Base-by-base conservation (phyloP, 2,888 invertebrate species). In the Perizoma flavofasciatum region DNA sequence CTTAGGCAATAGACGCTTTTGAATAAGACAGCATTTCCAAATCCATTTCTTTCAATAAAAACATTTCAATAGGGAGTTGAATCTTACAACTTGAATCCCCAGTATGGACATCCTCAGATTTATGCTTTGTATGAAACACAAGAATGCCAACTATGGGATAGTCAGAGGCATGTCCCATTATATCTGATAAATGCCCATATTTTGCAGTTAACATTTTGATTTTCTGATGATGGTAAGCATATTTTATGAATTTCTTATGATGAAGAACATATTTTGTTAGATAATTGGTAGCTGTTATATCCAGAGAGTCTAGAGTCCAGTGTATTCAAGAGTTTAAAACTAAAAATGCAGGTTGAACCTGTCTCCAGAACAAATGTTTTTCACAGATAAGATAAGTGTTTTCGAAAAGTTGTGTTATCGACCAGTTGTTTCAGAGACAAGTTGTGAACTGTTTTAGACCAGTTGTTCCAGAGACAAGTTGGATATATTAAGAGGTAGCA, bases 391-490 rank as follows among this genome's bases (percentile, higher is more conserved):
- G 10, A 10, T 41, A 5, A 1, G n/a, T 8, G 41, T n/a, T 10
- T 41, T 5, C 6, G 2, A 10, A 10, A 10, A 10, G 4, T 41
- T n/a, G 32, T n/a, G 4, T 34, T 41, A 6, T 10, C 33, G 41
- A 9, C 7, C 5, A 35, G 6, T 5, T 35, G 35, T 35, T 32
- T 45, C 0, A 33, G 6, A 34, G 35, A n/a, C n/a, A n/a, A n/a
- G n/a, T 48, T 32, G 11, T 37, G n/a, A n/a, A n/a, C n/a, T n/a
- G n/a, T n/a, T n/a, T 22, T 8, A 11, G 22, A 4, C 22, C 6
- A 10, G 22, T 57, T 47, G 40, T 61, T 57, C 46, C 34, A 35
- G 37, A 54, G 57, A 54, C 61, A 57, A 54, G 57, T 61, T 61
- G 57, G 34, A 39, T n/a, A 10, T 44, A 32, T n/a, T 59, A 10